Evolutionary conservation across 2,797 vertebrate genomes (phyloP).

Genomic region (Chrysolophus pictus): DNA sequence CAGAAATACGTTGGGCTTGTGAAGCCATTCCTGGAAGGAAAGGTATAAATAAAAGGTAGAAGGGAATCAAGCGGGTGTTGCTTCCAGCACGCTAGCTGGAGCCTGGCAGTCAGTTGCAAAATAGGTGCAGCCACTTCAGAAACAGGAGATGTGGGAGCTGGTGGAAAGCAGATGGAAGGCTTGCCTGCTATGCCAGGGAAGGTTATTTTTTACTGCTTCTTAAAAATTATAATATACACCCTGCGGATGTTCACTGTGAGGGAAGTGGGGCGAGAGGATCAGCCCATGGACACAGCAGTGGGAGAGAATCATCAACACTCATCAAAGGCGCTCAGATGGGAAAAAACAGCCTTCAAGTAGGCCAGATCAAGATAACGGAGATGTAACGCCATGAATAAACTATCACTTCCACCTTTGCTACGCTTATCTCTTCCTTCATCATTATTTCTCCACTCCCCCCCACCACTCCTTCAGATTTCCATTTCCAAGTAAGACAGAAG

Average conservation of each 20-base stretch:
- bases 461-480: slow-evolving; percentile 62
- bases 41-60: background rate
- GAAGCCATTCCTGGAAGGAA: background rate
- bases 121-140: slow-evolving; percentile 82
- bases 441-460: slow-evolving; percentile 63
- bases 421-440: slow-evolving; percentile 63
- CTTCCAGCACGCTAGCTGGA: slow-evolving; percentile 14
- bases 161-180: slow-evolving; percentile 65
- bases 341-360: slow-evolving; percentile 58
- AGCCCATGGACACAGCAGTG: slow-evolving; percentile 49
- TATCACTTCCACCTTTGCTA: slow-evolving; percentile 71
- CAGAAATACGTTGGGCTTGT: background rate
- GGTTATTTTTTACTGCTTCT: slow-evolving; percentile 66
- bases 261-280: slow-evolving; percentile 63
- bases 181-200: slow-evolving; percentile 54
- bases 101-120: slow-evolving; percentile 50
- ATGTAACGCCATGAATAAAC: slow-evolving; percentile 62
- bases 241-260: slow-evolving; percentile 54
- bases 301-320: slow-evolving; percentile 69
- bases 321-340: slow-evolving; percentile 47
- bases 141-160: slow-evolving; percentile 87
- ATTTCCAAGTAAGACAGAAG: slow-evolving; percentile 55
- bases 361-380: slow-evolving; percentile 68
- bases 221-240: slow-evolving; percentile 51
- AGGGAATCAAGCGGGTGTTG: background rate